phyloP scores from a whole-genome alignment of 2,888 invertebrate species.

The Platynereis dumerilii region DNA sequence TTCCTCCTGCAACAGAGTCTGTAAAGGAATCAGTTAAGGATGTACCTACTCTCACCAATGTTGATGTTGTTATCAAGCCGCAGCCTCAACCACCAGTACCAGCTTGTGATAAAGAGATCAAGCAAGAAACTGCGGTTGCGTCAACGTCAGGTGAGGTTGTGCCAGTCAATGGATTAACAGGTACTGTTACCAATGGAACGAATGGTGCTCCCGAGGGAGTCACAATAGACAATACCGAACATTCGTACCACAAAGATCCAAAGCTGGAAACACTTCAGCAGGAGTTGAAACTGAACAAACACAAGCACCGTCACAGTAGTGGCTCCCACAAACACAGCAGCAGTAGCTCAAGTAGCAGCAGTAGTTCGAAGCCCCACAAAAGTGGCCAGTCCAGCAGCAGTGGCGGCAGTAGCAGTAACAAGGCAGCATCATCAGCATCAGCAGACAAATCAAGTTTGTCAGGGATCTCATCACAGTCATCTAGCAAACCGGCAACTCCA shows the following conservation, averaged over 20 bases:
- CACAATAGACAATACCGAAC: slow-evolving; percentile 8
- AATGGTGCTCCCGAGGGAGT: too few relatives aligned
- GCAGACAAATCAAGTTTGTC: neutral
- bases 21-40: too few relatives aligned
- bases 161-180: too few relatives aligned
- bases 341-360: slow-evolving; percentile 15
- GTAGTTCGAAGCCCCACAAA: slow-evolving; percentile 11
- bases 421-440: slow-evolving; percentile 3
- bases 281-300: slow-evolving; percentile 3
- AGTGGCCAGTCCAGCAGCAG: slow-evolving; percentile 19
- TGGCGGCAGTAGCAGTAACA: slow-evolving; percentile 15
- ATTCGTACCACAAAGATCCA: slow-evolving; percentile 28
- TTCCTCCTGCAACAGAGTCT: too few relatives aligned
- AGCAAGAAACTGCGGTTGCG: too few relatives aligned
- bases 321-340: slow-evolving; percentile 23
- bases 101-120: too few relatives aligned
- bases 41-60: too few relatives aligned
- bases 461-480: too few relatives aligned
- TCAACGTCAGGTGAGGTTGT: too few relatives aligned
- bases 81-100: too few relatives aligned
- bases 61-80: too few relatives aligned
- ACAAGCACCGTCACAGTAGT: slow-evolving; percentile 21
- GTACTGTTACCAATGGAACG: too few relatives aligned
- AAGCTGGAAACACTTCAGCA: slow-evolving; percentile 3
- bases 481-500: slow-evolving; percentile 10